These are phyloP conservation scores for Caenorhabditis sp. DNA, from an alignment of 2,888 invertebrate species.

Conservation along the genomic window DNA sequence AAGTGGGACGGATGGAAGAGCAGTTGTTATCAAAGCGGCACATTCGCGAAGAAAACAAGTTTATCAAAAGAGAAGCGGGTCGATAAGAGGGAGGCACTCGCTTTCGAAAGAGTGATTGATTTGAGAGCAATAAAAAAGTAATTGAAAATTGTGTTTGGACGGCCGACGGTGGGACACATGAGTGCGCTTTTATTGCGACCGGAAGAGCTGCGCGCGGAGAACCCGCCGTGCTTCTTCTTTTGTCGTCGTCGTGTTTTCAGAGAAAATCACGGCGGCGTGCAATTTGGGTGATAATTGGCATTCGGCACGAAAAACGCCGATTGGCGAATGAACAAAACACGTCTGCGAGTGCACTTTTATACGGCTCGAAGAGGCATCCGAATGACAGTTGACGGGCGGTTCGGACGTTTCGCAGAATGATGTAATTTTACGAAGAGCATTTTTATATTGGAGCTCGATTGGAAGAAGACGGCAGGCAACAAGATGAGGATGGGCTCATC, in stretches of 20 bases:
- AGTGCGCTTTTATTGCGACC: slow-evolving; percentile 50
- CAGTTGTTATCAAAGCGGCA: slow-evolving; percentile 13
- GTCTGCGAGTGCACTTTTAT: slow-evolving; percentile 31
- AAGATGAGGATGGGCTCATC: slow-evolving; percentile 27
- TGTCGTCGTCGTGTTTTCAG: slow-evolving; percentile 5
- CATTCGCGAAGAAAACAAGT: neutral
- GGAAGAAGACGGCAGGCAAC: no score
- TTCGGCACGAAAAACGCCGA: neutral
- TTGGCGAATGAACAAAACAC: neutral
- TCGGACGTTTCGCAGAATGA: slow-evolving; percentile 42
- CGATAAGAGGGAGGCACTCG: no score
- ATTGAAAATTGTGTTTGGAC: slow-evolving; percentile 28
- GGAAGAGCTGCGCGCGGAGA: slow-evolving; percentile 40
- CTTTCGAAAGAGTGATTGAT: slow-evolving; percentile 22
- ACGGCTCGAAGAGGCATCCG: neutral
- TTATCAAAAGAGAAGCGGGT: slow-evolving; percentile 2
- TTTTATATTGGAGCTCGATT: slow-evolving; percentile 7
- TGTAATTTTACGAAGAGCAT: slow-evolving; percentile 18
- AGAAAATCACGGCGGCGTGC: slow-evolving; percentile 1
- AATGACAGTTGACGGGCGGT: slow-evolving; percentile 48
- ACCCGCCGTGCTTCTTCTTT: slow-evolving; percentile 18
- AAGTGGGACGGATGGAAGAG: neutral
- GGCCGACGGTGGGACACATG: slow-evolving; percentile 23
- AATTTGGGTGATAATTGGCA: slow-evolving; percentile 27
- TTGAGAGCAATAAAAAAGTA: slow-evolving; percentile 26